Evolutionary conservation across 2,113 vertebrate species (phyloP), one percentile per base, ranked within the genome.

Genomic region (Atractosteus spatula): DNA sequence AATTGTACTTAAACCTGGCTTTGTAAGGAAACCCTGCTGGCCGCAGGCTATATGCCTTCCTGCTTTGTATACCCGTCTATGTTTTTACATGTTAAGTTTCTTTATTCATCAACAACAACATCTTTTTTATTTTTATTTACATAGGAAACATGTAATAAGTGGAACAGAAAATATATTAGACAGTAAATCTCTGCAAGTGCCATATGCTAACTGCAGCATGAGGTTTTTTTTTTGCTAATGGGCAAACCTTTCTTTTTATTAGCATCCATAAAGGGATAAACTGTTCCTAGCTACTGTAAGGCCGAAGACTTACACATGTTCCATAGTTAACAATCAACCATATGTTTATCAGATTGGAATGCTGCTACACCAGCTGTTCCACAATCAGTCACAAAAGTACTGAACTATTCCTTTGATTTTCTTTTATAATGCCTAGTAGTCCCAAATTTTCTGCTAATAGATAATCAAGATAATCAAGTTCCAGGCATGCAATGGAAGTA

Each of bases 21-120:
- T 83, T 84, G 82, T 88, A 82, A 91, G 90, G 87, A 92, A 92
- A 85, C 89, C 81, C 85, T 76, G 77, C 80, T 87, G 74, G 89
- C 91, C 86, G 87, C 78, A 81, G 89, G 89, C 88, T 56, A 88
- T 91, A 79, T 42, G 73, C 85, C 85, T 92, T 90, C 89, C 91
- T 90, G 88, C 84, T 87, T 80, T 72, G 69, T 69, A 79, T 76
- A 16, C 64, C 76, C 74, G 73, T 71, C 71, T 70, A 74, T 76
- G 75, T 79, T 85, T 80, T 77, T 84, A 83, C 81, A 82, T 86
- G 29, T 29, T 29, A 88, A 84, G 85, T 63, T 85, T 80, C 11
- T 77, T 82, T 82, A 83, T 82, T 75, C 45, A 61, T n/a, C 57
- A 67, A 64, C 68, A 66, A n/a, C 42, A n/a, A n/a, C n/a, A n/a